Evolutionary conservation across 1,140 invertebrate species (phyloP), one percentile per base, ranked within the genome.

Genomic region (Apis dorsata): DNA sequence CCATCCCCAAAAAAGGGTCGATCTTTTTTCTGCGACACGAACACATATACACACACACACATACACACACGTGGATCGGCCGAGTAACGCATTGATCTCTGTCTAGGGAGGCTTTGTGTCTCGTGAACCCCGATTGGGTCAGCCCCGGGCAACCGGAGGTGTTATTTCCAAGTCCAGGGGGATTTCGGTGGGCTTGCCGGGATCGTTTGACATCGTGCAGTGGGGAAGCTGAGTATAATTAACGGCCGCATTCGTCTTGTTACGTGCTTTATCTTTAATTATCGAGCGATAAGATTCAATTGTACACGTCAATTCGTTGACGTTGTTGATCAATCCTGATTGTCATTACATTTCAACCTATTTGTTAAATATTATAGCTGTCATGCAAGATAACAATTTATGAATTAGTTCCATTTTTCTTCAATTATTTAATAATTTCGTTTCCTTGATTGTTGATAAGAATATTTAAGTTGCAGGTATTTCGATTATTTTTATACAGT

Each of bases 171-270:
- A 87, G 85, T 84, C 73, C 73, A 51, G 55, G 63, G 77, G 73
- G 73, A 87, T 69, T 83, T 68, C 86, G 51, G 62, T 76, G 79
- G 86, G 76, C 83, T 80, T 81, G 81, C 63, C 59, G 68, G 85
- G 72, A 62, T 24, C 59, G 82, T 86, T 77, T 70, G 85, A 68
- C 65, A 83, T 80, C 49, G 71, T 53, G 24, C 55, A 72, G 2
- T 0, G 10, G 34, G 51, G 53, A 28, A 70, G 19, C 44, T 11
- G 77, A 7, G 57, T 78, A 83, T 75, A 78, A 81, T 84, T 84
- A 87, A 84, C 78, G 60, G 34, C 60, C 63, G n/a, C 75, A 71
- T 78, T 51, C 74, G 57, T 87, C 78, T 87, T 21, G 66, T 44
- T 66, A 17, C 17, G 24, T 21, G 63, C 24, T 63, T 60, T 78